phyloP scores from a whole-genome alignment of 2,113 vertebrate genomes.

The Tupaia chinensis region DNA sequence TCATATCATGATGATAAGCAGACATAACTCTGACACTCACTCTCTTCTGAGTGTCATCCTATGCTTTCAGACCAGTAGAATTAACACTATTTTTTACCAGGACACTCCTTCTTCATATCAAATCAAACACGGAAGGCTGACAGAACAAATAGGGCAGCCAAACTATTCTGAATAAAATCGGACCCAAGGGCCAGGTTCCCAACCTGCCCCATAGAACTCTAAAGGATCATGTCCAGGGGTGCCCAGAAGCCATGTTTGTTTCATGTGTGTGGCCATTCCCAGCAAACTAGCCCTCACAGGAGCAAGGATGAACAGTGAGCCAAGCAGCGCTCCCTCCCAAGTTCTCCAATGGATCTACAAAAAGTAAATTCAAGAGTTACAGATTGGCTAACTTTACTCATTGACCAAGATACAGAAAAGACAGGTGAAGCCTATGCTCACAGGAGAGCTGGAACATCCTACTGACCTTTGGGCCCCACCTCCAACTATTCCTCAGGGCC shows the following conservation, averaged over 20 bases:
- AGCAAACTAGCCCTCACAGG: background rate
- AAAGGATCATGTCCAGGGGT: background rate
- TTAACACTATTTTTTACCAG: background rate
- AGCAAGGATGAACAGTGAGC: background rate
- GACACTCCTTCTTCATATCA: background rate
- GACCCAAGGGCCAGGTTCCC: background rate
- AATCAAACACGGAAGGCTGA: background rate
- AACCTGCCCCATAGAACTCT: background rate
- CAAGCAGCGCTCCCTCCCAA: background rate
- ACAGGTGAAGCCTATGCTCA: background rate
- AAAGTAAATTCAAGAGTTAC: background rate
- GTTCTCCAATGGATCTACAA: background rate
- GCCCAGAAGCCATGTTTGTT: background rate
- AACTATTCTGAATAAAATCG: background rate
- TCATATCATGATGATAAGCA: conserved; percentile 29
- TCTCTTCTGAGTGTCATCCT: background rate
- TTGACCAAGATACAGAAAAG: background rate
- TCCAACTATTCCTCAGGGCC: background rate
- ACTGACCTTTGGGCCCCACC: background rate
- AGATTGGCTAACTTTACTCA: background rate
- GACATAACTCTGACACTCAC: background rate
- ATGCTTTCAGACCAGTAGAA: background rate
- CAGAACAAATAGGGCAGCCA: background rate
- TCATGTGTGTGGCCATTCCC: background rate
- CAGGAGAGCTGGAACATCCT: background rate